phyloP scores from a whole-genome alignment of 2,113 vertebrate genomes.

The Caloenas nicobarica region DNA sequence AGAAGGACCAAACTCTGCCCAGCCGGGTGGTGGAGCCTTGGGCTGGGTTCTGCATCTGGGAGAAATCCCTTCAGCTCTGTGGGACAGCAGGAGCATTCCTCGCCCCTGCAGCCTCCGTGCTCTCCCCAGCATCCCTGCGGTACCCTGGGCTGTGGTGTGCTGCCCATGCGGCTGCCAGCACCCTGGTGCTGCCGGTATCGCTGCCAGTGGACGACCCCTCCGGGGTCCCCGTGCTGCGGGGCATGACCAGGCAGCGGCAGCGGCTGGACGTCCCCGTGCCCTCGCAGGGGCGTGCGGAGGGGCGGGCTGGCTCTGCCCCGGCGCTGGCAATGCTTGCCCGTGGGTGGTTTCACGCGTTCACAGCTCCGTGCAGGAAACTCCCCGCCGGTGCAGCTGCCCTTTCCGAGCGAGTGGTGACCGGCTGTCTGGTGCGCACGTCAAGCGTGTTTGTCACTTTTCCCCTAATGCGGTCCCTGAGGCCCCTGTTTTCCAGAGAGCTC shows the following conservation, averaged over 20 bases:
- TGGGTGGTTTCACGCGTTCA: fast-evolving
- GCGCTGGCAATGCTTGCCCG: fast-evolving
- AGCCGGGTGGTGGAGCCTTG: fast-evolving
- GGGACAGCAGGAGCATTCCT: not conserved
- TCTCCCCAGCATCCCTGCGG: too few species aligned
- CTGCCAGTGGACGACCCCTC: not conserved
- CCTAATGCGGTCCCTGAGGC: not conserved
- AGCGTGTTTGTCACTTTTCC: not conserved
- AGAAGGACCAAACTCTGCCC: not conserved
- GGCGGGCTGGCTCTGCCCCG: fast-evolving
- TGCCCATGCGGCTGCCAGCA: not conserved
- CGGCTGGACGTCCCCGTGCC: too few species aligned
- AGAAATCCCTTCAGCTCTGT: not conserved
- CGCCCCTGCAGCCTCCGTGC: fast-evolving
- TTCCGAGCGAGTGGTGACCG: not conserved
- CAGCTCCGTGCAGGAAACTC: not conserved
- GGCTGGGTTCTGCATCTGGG: not conserved
- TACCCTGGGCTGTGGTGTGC: fast-evolving
- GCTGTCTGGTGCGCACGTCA: not conserved
- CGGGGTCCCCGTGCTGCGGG: too few species aligned
- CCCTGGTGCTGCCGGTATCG: fast-evolving
- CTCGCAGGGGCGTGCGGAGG: not conserved
- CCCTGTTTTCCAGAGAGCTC: not conserved
- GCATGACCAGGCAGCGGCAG: too few species aligned
- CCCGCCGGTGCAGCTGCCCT: not conserved